A percentile compares a stretch with the other conserved stretches of the same genome.
Evolutionary conservation across 2,113 vertebrate genomes (phyloP).

Genomic region (Halichoerus grypus): DNA sequence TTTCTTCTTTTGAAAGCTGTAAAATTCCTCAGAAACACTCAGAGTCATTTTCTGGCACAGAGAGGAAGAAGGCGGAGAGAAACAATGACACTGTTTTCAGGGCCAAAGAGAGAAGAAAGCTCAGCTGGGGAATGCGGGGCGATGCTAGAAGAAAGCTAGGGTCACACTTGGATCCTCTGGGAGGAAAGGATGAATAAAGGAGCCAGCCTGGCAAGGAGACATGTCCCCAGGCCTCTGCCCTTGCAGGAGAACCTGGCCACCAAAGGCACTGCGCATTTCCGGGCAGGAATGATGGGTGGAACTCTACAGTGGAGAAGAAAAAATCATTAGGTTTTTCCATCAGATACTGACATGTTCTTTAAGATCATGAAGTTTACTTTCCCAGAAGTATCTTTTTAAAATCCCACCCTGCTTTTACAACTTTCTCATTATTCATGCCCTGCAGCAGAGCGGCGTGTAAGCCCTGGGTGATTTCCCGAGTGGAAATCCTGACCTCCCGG

Average conservation of each 20-base stretch:
- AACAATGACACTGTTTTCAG: background rate
- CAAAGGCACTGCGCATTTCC: background rate
- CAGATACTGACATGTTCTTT: background rate
- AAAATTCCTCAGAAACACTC: conserved; percentile 18
- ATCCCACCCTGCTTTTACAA: background rate
- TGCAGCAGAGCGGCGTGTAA: background rate
- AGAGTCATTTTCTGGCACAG: background rate
- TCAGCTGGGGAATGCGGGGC: background rate
- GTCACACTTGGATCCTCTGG: background rate
- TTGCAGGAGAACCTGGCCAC: background rate
- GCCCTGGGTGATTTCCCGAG: background rate
- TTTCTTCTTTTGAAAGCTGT: conserved; percentile 32
- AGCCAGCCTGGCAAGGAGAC: background rate
- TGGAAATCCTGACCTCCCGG: background rate
- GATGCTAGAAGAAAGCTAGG: background rate
- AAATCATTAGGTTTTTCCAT: background rate
- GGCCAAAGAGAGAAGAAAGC: background rate
- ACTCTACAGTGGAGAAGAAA: background rate
- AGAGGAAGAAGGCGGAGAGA: background rate
- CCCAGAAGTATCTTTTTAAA: background rate
- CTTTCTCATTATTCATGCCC: background rate
- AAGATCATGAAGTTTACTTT: conserved; percentile 23
- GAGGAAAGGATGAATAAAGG: background rate
- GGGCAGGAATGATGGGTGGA: background rate
- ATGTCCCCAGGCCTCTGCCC: background rate